A percentile compares a stretch with the other conserved stretches of the same genome.
Evolutionary conservation across 2,888 invertebrate genomes (phyloP).

Genomic region (Pheosia gnoma): DNA sequence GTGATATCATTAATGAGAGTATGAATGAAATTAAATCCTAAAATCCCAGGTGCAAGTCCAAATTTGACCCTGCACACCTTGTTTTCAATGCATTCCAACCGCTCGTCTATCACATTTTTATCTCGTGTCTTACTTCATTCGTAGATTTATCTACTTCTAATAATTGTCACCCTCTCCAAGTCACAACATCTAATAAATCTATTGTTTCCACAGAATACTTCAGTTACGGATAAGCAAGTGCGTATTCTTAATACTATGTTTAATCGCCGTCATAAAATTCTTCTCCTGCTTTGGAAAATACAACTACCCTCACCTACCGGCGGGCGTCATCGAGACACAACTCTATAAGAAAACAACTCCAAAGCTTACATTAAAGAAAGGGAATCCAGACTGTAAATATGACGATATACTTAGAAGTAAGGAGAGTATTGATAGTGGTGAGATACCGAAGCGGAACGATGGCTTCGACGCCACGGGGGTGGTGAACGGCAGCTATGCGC

Average conservation of each 20-base stretch:
- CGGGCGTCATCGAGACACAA: slow-evolving; percentile 44
- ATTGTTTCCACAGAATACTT: slow-evolving; percentile 36
- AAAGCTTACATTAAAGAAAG: slow-evolving; percentile 39
- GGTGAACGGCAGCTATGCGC: slow-evolving; percentile 63
- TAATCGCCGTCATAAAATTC: slow-evolving; percentile 53
- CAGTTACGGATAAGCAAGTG: slow-evolving; percentile 52
- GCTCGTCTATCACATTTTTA: too few relatives aligned
- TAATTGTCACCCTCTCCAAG: too few relatives aligned
- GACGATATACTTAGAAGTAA: slow-evolving; percentile 54
- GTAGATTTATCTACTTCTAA: too few relatives aligned
- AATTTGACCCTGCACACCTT: too few relatives aligned
- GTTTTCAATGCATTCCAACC: too few relatives aligned
- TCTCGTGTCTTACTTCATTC: too few relatives aligned
- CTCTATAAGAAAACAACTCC: slow-evolving; percentile 48
- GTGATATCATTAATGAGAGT: too few relatives aligned
- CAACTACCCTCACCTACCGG: slow-evolving; percentile 56
- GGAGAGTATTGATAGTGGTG: slow-evolving; percentile 45
- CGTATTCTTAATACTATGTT: slow-evolving; percentile 39
- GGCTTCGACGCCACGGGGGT: slow-evolving; percentile 55
- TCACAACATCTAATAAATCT: not conserved
- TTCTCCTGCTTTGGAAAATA: slow-evolving; percentile 50
- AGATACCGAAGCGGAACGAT: slow-evolving; percentile 48
- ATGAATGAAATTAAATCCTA: too few relatives aligned
- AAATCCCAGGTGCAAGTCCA: too few relatives aligned
- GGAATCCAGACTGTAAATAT: slow-evolving; percentile 61